Conservation (phyloP, 2,888 invertebrate genomes). For the Tipula lateralis region DNA sequence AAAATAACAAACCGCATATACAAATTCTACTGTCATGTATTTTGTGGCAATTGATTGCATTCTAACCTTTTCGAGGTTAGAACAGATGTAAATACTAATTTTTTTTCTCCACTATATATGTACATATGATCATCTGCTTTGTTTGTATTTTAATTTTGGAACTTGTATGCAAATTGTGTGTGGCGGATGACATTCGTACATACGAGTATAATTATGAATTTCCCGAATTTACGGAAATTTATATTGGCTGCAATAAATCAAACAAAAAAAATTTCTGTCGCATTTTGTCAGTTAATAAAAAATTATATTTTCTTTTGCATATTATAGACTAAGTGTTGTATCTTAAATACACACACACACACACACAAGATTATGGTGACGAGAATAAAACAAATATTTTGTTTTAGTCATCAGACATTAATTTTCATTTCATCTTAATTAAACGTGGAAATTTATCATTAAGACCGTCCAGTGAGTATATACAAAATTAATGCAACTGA, state of each 20-base stretch:
- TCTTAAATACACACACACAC: no score
- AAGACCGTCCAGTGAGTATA: neutral
- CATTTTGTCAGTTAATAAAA: neutral
- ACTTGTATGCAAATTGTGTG: neutral
- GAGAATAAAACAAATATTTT: neutral
- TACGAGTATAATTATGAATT: no score
- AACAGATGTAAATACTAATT: constrained; percentile 38
- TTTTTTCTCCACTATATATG: neutral
- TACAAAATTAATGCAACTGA: neutral
- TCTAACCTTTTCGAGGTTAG: constrained; percentile 47
- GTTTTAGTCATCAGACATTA: neutral
- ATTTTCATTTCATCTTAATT: constrained; percentile 19
- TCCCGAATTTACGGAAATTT: neutral
- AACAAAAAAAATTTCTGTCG: neutral
- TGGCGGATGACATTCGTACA: neutral
- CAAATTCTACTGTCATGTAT: constrained; percentile 44
- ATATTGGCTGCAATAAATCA: neutral
- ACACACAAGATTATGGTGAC: no score
- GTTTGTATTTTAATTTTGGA: neutral
- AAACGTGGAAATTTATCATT: neutral
- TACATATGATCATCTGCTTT: neutral
- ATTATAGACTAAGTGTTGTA: neutral
- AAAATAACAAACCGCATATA: neutral
- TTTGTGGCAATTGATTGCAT: constrained; percentile 46
- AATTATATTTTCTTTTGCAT: neutral